A percentile compares a stretch with the other conserved stretches of the same genome.
These are phyloP conservation scores for Desmodus rotundus DNA, from an alignment of 2,113 vertebrate species.

Conservation along the genomic window DNA sequence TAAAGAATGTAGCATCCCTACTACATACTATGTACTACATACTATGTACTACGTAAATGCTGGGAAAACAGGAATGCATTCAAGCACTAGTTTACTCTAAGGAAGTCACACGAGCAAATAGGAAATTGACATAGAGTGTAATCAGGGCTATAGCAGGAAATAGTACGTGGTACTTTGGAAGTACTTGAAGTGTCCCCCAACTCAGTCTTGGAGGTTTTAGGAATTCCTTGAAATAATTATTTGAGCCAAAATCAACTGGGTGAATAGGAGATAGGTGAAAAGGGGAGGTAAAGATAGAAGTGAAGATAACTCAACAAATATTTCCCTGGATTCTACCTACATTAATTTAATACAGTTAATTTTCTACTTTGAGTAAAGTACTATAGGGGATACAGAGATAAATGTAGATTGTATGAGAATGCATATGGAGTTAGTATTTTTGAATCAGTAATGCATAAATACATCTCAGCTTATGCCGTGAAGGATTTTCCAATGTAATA, in stretches of 20 bases:
- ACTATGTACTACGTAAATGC: not conserved
- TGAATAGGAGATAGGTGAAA: not conserved
- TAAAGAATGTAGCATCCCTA: not conserved
- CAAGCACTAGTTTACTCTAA: not conserved
- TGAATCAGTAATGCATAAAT: not conserved
- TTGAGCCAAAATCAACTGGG: not conserved
- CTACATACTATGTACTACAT: no score
- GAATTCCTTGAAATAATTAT: not conserved
- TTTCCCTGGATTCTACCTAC: not conserved
- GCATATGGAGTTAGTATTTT: not conserved
- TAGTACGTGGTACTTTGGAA: not conserved
- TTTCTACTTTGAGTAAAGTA: not conserved
- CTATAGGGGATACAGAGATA: not conserved
- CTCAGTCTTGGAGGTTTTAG: not conserved
- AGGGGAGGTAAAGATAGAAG: not conserved
- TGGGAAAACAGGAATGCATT: not conserved
- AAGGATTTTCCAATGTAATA: not conserved
- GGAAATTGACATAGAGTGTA: no score
- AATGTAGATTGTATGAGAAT: not conserved
- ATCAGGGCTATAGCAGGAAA: not conserved
- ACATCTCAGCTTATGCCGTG: not conserved
- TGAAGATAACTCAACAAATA: not conserved
- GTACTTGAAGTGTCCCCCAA: not conserved
- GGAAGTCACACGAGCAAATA: not conserved
- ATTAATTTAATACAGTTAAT: not conserved